Conservation (phyloP, 2,113 vertebrate species). For the Neomonachus schauinslandi region DNA sequence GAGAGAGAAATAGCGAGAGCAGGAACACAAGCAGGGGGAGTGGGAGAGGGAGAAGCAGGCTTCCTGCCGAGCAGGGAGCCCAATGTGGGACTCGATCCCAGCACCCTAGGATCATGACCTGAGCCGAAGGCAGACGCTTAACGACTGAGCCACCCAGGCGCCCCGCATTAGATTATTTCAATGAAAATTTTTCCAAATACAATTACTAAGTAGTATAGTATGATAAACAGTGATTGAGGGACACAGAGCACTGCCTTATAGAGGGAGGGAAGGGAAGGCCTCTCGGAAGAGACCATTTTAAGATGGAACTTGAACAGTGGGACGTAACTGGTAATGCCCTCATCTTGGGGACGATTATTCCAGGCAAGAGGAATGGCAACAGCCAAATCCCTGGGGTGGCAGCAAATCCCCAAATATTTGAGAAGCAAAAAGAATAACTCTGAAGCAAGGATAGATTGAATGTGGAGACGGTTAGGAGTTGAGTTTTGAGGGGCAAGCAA, state of each 20-base stretch:
- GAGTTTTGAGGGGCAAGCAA: rapidly evolving
- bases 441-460: background rate
- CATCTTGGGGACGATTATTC: background rate
- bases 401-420: background rate
- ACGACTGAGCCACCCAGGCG: too few species aligned
- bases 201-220: background rate
- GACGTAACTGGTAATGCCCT: rapidly evolving
- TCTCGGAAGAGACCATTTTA: background rate
- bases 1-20: too few species aligned
- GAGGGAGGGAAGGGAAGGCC: background rate
- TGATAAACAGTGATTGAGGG: background rate
- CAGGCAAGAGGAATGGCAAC: background rate
- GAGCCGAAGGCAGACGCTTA: too few species aligned
- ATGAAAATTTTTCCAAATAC: background rate
- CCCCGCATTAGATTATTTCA: too few species aligned
- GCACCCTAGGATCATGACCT: too few species aligned
- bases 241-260: rapidly evolving
- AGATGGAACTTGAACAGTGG: background rate
- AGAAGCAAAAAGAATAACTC: background rate
- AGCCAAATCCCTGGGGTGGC: background rate
- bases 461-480: background rate
- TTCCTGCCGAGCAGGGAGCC: too few species aligned
- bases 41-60: too few species aligned
- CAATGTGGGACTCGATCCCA: too few species aligned
- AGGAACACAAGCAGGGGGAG: too few species aligned